Evolutionary conservation across 30 jellyfish, hydroid and myxozoan species (phyloP), one percentile per base, ranked within the genome.

Genomic region (Turritopsis rubra): DNA sequence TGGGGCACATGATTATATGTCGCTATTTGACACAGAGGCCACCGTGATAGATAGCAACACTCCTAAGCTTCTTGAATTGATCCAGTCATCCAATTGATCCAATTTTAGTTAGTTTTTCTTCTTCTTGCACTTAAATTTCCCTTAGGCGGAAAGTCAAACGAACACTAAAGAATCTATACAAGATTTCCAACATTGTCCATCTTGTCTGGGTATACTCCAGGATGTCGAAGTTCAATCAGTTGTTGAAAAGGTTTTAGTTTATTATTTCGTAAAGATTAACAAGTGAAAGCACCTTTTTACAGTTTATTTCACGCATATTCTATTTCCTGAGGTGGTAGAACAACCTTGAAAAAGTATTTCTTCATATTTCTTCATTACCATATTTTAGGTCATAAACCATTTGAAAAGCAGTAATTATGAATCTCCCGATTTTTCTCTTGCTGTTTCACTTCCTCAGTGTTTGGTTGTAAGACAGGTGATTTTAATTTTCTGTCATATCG

Each of bases 361-460:
- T n/a, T n/a, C n/a, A n/a, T n/a, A n/a, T n/a, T n/a, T n/a, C n/a
- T n/a, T n/a, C n/a, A n/a, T n/a, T n/a, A n/a, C n/a, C n/a, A n/a
- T n/a, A 41, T 41, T 41, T 13, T 13, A 41, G 60, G 60, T 41
- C 13, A 13, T 41, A 13, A 41, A 41, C 5, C 60, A 41, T 41
- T 41, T 41, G 5, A 41, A 41, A 41, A 41, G 60, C 60, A 41
- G 60, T 9, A 68, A 68, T 27, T 68, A 68, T 68, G 77, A 68
- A 23, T 68, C 77, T 27, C 30, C 77, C 9, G 30, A 23, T 68
- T 68, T 68, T 68, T 68, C 23, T 68, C 30, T 68, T 8, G 77
- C 77, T n/a, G 30, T 68, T n/a, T 68, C 77, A 68, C 30, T 68
- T 23, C 77, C 77, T n/a, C 77, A 68, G 8, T 7, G 77, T 68